Conservation (phyloP, 2,113 vertebrate genomes). For the Gila orcuttii region DNA sequence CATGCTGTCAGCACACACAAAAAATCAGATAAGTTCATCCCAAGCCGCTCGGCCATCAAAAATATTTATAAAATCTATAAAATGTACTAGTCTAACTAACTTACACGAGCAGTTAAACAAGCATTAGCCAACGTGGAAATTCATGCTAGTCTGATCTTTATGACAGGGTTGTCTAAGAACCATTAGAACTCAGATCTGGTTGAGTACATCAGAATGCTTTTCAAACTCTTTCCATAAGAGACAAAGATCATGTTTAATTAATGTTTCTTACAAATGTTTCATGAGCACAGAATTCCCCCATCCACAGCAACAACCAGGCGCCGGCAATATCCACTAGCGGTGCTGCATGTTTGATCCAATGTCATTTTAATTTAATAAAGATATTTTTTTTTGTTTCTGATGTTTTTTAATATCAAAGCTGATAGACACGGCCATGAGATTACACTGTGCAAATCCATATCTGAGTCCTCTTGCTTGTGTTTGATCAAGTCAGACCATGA, state of each 20-base stretch:
- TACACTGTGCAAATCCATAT: conserved; percentile 6
- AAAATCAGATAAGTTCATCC: background rate
- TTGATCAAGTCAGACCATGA: background rate
- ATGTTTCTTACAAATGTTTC: conserved; percentile 8
- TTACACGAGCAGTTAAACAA: background rate
- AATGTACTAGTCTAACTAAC: background rate
- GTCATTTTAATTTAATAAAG: conserved; percentile 7
- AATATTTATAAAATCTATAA: background rate
- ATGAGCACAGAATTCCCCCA: conserved; percentile 13
- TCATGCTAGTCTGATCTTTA: background rate
- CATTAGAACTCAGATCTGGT: background rate
- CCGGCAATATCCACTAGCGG: background rate
- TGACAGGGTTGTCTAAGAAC: background rate
- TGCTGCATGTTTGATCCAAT: background rate
- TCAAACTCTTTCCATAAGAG: background rate
- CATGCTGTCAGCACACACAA: background rate
- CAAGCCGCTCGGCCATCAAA: background rate
- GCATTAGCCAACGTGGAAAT: background rate
- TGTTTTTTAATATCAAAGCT: background rate
- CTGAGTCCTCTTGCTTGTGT: background rate
- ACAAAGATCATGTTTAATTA: conserved; percentile 19
- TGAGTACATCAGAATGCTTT: conserved; percentile 23
- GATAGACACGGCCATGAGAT: background rate
- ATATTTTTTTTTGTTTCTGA: background rate
- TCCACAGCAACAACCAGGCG: background rate